phyloP scores from a whole-genome alignment of 2,888 invertebrate species.

The Yponomeuta malinellus region DNA sequence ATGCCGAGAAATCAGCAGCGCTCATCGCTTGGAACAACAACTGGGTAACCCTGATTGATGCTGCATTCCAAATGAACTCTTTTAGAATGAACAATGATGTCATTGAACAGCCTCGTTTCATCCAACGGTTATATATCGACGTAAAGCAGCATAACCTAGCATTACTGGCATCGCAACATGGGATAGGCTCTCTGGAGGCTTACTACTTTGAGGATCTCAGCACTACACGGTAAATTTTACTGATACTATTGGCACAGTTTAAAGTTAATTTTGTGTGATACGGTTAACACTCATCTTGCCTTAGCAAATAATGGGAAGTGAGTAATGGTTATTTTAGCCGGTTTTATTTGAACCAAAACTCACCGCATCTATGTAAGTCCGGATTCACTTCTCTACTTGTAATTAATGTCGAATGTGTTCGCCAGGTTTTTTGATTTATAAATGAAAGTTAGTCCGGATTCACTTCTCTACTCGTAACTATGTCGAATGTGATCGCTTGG shows the following conservation, averaged over 20 bases:
- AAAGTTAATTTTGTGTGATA: too few species aligned
- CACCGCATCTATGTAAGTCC: too few species aligned
- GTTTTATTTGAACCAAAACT: too few species aligned
- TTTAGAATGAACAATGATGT: slow-evolving; percentile 34
- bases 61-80: slow-evolving; percentile 82
- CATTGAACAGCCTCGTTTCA: slow-evolving; percentile 74
- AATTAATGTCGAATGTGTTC: too few species aligned
- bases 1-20: slow-evolving; percentile 24
- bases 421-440: too few species aligned
- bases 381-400: too few species aligned
- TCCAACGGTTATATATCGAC: slow-evolving; percentile 11
- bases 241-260: neutral
- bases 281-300: too few species aligned
- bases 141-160: slow-evolving; percentile 6
- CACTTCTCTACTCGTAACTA: too few species aligned
- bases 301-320: too few species aligned
- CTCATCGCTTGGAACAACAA: slow-evolving; percentile 76
- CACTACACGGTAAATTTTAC: slow-evolving; percentile 8
- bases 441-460: too few species aligned
- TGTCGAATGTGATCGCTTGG: too few species aligned
- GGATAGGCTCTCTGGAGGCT: neutral
- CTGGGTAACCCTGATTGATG: slow-evolving; percentile 85
- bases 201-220: slow-evolving; percentile 9
- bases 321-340: too few species aligned
- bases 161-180: neutral